Conservation (phyloP, 2,888 invertebrate species). For the Sinelater perroti region DNA sequence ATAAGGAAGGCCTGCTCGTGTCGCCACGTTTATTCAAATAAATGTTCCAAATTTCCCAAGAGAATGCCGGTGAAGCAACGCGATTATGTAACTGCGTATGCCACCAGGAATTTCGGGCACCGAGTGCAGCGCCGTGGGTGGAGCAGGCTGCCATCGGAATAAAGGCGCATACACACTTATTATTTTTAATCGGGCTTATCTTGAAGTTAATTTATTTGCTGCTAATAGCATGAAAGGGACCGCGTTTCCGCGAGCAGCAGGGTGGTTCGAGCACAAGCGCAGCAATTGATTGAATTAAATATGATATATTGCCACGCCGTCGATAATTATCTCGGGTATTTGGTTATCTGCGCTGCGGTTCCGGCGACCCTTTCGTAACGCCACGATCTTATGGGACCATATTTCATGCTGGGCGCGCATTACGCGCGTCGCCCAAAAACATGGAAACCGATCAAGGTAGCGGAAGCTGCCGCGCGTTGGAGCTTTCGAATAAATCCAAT, state of each 20-base stretch:
- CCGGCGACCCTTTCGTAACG: too few relatives aligned
- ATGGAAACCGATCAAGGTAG: too few relatives aligned
- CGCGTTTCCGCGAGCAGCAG: constrained; percentile 7
- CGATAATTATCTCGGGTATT: too few relatives aligned
- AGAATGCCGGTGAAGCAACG: not conserved
- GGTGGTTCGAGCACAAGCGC: constrained; percentile 1
- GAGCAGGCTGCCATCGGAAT: not conserved
- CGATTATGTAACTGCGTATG: not conserved
- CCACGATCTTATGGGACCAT: too few relatives aligned
- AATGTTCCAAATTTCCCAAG: not conserved
- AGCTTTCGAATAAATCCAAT: too few relatives aligned
- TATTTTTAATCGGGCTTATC: constrained; percentile 19
- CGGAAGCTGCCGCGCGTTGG: too few relatives aligned
- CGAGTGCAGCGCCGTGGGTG: not conserved
- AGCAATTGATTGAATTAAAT: constrained; percentile 13
- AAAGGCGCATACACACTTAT: not conserved
- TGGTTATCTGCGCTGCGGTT: too few relatives aligned
- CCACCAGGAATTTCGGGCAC: not conserved
- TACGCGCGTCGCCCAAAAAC: too few relatives aligned
- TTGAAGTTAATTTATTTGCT: constrained; percentile 6
- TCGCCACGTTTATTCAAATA: constrained; percentile 14
- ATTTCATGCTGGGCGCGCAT: too few relatives aligned
- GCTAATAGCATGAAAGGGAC: constrained; percentile 13
- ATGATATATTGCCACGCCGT: constrained; percentile 26
- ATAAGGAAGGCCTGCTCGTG: too few relatives aligned